These are phyloP conservation scores for Drosophila equinoxialis DNA, from an alignment of 1,140 invertebrate genomes.

Conservation along the genomic window DNA sequence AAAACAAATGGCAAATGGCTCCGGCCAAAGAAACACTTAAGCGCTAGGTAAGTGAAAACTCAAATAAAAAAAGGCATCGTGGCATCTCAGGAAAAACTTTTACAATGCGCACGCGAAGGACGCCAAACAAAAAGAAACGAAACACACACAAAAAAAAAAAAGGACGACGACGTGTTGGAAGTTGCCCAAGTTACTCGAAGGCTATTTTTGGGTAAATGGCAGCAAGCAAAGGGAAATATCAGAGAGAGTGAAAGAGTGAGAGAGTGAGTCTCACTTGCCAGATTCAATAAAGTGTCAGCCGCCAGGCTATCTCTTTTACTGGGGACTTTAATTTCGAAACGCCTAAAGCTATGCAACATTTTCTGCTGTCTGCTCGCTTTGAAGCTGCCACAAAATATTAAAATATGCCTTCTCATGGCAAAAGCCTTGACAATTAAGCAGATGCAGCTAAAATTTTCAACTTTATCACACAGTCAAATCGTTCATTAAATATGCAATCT, in stretches of 20 bases:
- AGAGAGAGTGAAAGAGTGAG: background rate
- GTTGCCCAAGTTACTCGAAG: constrained; percentile 34
- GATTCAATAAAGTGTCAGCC: constrained; percentile 44
- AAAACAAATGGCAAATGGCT: constrained; percentile 71
- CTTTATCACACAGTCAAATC: background rate
- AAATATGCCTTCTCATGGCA: constrained; percentile 43
- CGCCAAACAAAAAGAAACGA: background rate
- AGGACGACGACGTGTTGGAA: constrained; percentile 18
- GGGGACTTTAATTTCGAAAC: constrained; percentile 48
- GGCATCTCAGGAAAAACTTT: constrained; percentile 48
- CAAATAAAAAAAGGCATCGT: constrained; percentile 61
- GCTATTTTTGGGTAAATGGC: constrained; percentile 35
- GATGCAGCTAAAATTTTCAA: background rate
- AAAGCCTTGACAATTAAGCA: constrained; percentile 46
- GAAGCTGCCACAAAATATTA: constrained; percentile 32
- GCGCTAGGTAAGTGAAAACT: constrained; percentile 72
- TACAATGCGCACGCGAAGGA: constrained; percentile 54
- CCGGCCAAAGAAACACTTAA: constrained; percentile 68
- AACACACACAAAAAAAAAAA: background rate
- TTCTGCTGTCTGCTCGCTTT: constrained; percentile 47
- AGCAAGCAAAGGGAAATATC: background rate
- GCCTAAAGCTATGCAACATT: constrained; percentile 46
- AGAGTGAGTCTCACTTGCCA: constrained; percentile 2
- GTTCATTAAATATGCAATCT: no score
- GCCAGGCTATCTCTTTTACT: constrained; percentile 7